Conservation (phyloP, 2,113 vertebrate genomes). For the western clawed frog (Xenopus tropicalis) region DNA sequence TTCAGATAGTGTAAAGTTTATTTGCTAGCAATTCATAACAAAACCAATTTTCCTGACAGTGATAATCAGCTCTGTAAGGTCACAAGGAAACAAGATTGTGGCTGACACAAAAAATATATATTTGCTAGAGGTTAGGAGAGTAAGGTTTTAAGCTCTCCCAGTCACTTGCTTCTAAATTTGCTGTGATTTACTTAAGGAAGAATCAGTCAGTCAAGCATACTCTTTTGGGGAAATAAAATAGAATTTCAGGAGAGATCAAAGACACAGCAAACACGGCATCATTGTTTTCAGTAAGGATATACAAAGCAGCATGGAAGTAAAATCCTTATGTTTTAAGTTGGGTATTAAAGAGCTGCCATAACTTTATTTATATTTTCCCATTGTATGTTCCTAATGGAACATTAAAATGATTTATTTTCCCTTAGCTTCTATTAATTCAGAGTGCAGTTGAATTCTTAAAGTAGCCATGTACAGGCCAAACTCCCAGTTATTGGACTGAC, state of each 20-base stretch:
- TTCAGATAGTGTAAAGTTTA: constrained; percentile 23
- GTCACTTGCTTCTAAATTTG: constrained; percentile 35
- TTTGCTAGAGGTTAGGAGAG: constrained; percentile 30
- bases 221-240: constrained; percentile 41
- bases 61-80: constrained; percentile 39
- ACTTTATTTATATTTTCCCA: too few species aligned
- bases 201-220: constrained; percentile 32
- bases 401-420: too few species aligned
- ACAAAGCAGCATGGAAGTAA: constrained; percentile 33
- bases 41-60: constrained; percentile 36
- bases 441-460: too few species aligned
- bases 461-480: too few species aligned
- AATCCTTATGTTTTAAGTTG: neutral
- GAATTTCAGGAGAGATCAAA: constrained; percentile 42
- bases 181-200: constrained; percentile 42
- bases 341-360: too few species aligned
- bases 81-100: constrained; percentile 27
- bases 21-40: constrained; percentile 32
- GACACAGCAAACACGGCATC: constrained; percentile 39
- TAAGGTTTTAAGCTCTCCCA: constrained; percentile 36
- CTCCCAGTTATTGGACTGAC: too few species aligned
- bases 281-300: constrained; percentile 42
- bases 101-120: constrained; percentile 14
- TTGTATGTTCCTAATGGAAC: too few species aligned
- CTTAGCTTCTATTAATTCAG: too few species aligned